Conservation (phyloP, 2,797 vertebrate species). For the Nyctibius grandis region DNA sequence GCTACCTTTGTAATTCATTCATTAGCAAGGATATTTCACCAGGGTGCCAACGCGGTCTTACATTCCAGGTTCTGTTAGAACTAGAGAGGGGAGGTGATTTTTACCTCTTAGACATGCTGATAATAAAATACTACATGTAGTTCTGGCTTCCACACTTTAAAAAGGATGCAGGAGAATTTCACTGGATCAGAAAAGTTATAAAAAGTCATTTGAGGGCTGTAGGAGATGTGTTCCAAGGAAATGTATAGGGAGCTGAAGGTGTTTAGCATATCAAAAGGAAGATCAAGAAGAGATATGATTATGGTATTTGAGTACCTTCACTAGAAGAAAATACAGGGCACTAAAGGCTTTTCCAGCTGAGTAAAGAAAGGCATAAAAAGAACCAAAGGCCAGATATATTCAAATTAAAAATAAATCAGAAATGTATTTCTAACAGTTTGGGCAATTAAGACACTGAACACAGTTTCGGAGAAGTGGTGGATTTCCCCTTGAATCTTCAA, state of each 20-base stretch:
- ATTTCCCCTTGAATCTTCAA: neutral
- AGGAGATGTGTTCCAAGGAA: slow-evolving; percentile 41
- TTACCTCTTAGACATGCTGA: slow-evolving; percentile 55
- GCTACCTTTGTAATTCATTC: slow-evolving; percentile 60
- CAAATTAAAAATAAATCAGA: slow-evolving; percentile 52
- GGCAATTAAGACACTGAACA: slow-evolving; percentile 1
- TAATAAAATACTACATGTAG: slow-evolving; percentile 58
- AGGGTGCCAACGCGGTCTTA: slow-evolving; percentile 53
- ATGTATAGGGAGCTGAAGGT: slow-evolving; percentile 34
- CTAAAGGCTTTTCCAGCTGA: slow-evolving; percentile 23
- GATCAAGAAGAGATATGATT: slow-evolving; percentile 53
- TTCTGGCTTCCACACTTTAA: slow-evolving; percentile 45
- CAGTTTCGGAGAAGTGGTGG: neutral
- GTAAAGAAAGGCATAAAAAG: slow-evolving; percentile 45
- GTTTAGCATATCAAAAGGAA: slow-evolving; percentile 59
- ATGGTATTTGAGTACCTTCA: slow-evolving; percentile 31
- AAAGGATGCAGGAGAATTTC: slow-evolving; percentile 55
- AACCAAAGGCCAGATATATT: slow-evolving; percentile 39
- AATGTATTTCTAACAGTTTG: neutral
- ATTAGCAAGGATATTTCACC: slow-evolving; percentile 65
- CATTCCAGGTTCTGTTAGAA: slow-evolving; percentile 61
- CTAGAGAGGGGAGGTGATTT: slow-evolving; percentile 59
- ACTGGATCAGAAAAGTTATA: slow-evolving; percentile 63
- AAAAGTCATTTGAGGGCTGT: slow-evolving; percentile 62
- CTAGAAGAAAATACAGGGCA: slow-evolving; percentile 15